These are phyloP conservation scores for Apeira syringaria DNA, from an alignment of 2,888 invertebrate genomes.

Conservation along the genomic window DNA sequence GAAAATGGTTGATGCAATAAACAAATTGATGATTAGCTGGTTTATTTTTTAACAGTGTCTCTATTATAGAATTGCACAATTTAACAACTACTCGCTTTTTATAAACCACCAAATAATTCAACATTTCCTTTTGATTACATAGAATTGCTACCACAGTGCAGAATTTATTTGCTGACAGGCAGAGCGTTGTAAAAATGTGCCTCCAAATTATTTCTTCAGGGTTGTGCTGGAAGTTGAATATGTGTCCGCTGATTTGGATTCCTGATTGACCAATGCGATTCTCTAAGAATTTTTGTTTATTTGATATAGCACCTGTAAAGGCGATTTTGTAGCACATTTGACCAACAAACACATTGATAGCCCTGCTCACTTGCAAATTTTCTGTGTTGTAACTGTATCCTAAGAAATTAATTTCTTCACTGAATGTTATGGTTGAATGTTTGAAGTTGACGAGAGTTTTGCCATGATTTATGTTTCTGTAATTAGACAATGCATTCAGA, in stretches of 20 bases:
- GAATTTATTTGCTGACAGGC: constrained; percentile 75
- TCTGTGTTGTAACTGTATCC: constrained; percentile 67
- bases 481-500: constrained; percentile 59
- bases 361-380: constrained; percentile 64
- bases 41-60: constrained; percentile 54
- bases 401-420: constrained; percentile 62
- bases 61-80: constrained; percentile 63
- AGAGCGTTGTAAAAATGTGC: constrained; percentile 69
- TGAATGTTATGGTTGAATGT: constrained; percentile 48
- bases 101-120: constrained; percentile 53
- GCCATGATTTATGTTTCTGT: constrained; percentile 67
- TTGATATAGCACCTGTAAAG: constrained; percentile 55
- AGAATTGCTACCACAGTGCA: constrained; percentile 68
- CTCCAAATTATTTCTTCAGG: constrained; percentile 64
- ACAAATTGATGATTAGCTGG: constrained; percentile 52
- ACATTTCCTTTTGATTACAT: constrained; percentile 56
- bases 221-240: constrained; percentile 68
- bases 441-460: constrained; percentile 72
- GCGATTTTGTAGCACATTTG: constrained; percentile 76
- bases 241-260: constrained; percentile 66
- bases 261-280: constrained; percentile 72
- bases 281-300: constrained; percentile 64
- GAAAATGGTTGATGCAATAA: constrained; percentile 75
- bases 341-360: constrained; percentile 62
- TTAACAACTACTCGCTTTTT: constrained; percentile 71